Base-by-base conservation (phyloP, 2,797 vertebrate genomes). In the Geotrypetes seraphini region DNA sequence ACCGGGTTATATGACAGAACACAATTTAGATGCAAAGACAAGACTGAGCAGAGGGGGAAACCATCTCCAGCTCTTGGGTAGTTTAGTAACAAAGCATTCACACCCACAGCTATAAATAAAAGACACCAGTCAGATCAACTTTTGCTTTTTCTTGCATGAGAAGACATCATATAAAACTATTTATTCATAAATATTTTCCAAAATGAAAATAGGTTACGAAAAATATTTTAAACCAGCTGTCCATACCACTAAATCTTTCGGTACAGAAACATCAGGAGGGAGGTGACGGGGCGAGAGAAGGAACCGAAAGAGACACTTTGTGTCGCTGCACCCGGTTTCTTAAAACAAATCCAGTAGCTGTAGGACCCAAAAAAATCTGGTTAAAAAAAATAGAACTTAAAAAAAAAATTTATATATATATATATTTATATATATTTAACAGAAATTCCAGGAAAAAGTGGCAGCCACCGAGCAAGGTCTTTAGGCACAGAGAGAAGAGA, bases 171-270 rank as follows among this genome's bases (percentile, higher is more conserved):
- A 77, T 63, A 77, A 77, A 77, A 74, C 66, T 77, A 77, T 77
- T 77, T 77, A 77, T 77, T 77, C 73, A 77, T 77, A 77, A 73
- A 77, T 77, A 77, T 77, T 73, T 77, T 77, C 73, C 69, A 77
- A 77, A 77, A 77, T 72, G 73, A 77, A 77, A 77, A 77, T 74
- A 77, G 71, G 73, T 70, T 77, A 74, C 71, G 67, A 74, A 77
- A 77, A 77, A 77, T 60, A 60, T 60, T 53, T 60, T 60, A 60
- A 50, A 60, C 43, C 52, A 52, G 50, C 69, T 50, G 63, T 60
- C 66, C 66, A 64, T 67, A 60, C 28, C 54, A 44, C 34, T 34
- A 47, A 34, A 39, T 46, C 36, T 36, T 25, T 39, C 31, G 43
- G 43, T 47, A 47, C 40, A 39, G 47, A 43, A 43, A 38, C 18